phyloP scores from a whole-genome alignment of 2,888 invertebrate species.

The Pardosa pseudoannulata region DNA sequence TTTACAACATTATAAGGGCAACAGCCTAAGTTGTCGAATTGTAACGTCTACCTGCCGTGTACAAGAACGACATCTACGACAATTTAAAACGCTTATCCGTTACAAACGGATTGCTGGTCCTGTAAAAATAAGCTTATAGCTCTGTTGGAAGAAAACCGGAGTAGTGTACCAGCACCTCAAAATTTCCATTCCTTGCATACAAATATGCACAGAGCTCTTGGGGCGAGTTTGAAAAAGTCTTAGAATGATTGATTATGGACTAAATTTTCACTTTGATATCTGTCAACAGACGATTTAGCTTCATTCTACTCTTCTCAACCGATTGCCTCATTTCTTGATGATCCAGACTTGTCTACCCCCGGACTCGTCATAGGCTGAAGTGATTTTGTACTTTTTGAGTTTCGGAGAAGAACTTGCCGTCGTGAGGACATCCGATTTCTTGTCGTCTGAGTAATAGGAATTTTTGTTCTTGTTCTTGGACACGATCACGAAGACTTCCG shows the following conservation, averaged over 20 bases:
- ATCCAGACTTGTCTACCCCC: slow-evolving; percentile 65
- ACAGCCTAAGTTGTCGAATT: too few species aligned
- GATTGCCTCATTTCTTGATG: slow-evolving; percentile 37
- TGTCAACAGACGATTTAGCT: neutral
- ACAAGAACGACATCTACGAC: too few species aligned
- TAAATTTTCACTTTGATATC: neutral
- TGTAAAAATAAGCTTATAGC: neutral
- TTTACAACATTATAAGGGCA: too few species aligned
- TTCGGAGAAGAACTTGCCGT: slow-evolving; percentile 35
- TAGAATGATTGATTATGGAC: neutral
- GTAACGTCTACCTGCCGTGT: too few species aligned
- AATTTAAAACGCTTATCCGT: too few species aligned
- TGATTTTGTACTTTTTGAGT: slow-evolving; percentile 63
- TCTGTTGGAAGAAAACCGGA: neutral
- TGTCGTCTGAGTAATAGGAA: slow-evolving; percentile 36
- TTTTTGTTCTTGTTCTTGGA: slow-evolving; percentile 48
- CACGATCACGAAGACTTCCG: slow-evolving; percentile 60
- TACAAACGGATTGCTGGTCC: neutral
- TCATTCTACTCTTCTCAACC: too few species aligned
- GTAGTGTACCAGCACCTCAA: slow-evolving; percentile 49
- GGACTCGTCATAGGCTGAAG: slow-evolving; percentile 54
- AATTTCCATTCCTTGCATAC: neutral
- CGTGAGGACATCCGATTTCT: slow-evolving; percentile 25
- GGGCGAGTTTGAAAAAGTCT: too few species aligned
- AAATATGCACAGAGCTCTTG: neutral